A percentile compares a stretch with the other conserved stretches of the same genome.
These are phyloP conservation scores for Seriola aureovittata DNA, from an alignment of 2,113 vertebrate species.

Conservation along the genomic window DNA sequence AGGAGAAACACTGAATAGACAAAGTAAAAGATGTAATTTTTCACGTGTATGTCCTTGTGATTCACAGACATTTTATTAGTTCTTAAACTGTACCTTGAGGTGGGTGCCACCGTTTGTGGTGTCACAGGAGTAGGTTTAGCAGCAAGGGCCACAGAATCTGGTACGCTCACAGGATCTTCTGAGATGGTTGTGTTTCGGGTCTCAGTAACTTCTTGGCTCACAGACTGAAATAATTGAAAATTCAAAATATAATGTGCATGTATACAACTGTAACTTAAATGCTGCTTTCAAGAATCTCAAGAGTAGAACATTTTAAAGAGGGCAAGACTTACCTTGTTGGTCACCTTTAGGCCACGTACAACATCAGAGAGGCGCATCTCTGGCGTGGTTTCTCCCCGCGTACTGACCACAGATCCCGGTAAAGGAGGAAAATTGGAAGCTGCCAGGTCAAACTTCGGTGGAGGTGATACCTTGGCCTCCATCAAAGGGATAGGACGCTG, in stretches of 20 bases:
- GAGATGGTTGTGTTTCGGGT: conserved; percentile 72
- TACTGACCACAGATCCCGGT: conserved; percentile 90
- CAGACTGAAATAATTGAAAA: conserved; percentile 47
- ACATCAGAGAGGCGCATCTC: conserved; percentile 95
- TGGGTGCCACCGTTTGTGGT: conserved; percentile 12
- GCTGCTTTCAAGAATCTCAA: background rate
- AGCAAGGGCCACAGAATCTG: conserved; percentile 70
- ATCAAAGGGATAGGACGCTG: conserved; percentile 84
- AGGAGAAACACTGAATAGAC: conserved; percentile 42
- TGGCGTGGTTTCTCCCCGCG: conserved; percentile 87
- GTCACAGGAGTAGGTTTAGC: conserved; percentile 45
- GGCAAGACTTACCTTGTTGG: conserved; percentile 87
- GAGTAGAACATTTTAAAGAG: background rate
- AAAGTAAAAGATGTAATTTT: background rate
- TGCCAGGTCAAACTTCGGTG: conserved; percentile 95
- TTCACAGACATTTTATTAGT: background rate
- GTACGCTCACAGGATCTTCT: conserved; percentile 73
- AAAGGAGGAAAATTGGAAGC: conserved; percentile 96
- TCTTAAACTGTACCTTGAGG: conserved; percentile 67
- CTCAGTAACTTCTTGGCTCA: conserved; percentile 72
- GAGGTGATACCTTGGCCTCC: conserved; percentile 88
- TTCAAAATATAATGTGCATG: background rate
- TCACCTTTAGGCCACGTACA: conserved; percentile 89
- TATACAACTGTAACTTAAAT: background rate
- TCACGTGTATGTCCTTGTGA: background rate